Percentiles rank a stretch among this genome's conserved stretches.
phyloP scores from a whole-genome alignment of 2,797 vertebrate genomes.

The Anomalospiza imberbis region DNA sequence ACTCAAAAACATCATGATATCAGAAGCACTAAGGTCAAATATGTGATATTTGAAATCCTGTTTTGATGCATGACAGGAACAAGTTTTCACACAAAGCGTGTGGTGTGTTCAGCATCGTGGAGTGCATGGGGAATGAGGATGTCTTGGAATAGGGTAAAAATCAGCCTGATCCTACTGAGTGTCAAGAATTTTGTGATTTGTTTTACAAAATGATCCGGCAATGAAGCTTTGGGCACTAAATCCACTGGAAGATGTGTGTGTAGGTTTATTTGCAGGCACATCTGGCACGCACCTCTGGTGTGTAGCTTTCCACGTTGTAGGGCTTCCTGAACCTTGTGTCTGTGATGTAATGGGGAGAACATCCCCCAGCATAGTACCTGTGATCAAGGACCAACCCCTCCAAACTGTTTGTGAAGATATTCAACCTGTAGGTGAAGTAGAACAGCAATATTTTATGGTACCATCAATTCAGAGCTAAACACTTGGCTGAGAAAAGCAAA shows the following conservation, averaged over 20 bases:
- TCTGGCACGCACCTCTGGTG: slow-evolving; percentile 70
- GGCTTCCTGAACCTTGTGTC: slow-evolving; percentile 89
- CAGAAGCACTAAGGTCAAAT: not conserved
- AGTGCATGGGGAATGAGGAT: accelerated
- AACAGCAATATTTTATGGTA: not conserved
- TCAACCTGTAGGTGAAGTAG: slow-evolving; percentile 76
- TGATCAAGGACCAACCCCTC: slow-evolving; percentile 91
- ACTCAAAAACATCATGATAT: not conserved
- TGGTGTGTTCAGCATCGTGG: accelerated
- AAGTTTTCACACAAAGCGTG: not conserved
- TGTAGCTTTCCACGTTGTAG: slow-evolving; percentile 83
- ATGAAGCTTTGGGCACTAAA: not conserved
- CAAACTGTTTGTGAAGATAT: slow-evolving; percentile 83
- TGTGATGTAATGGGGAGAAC: slow-evolving; percentile 84
- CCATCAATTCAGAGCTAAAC: not conserved
- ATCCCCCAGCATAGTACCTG: slow-evolving; percentile 87
- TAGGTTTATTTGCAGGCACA: not conserved
- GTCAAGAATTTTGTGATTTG: not conserved
- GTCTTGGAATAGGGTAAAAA: not conserved
- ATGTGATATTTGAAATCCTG: not conserved
- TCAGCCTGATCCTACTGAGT: not conserved
- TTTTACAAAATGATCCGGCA: not conserved
- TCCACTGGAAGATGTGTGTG: not conserved
- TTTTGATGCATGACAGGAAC: not conserved
- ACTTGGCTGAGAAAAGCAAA: not conserved